phyloP scores from a whole-genome alignment of 2,888 invertebrate species.

The Trypoxylon attenuatum region DNA sequence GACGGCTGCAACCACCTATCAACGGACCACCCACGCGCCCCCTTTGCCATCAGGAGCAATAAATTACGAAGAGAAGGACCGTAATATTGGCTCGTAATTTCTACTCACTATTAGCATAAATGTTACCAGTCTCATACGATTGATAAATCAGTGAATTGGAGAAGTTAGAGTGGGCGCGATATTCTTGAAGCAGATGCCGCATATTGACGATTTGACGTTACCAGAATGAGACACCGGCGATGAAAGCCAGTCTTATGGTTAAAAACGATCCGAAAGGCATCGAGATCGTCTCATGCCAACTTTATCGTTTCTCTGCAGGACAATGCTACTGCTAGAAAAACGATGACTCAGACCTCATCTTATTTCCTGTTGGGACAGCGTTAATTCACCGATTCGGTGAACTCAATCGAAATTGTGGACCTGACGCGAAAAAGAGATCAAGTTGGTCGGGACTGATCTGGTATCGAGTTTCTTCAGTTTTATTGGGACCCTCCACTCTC shows the following conservation, averaged over 20 bases:
- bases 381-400: neutral
- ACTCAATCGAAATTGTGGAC: neutral
- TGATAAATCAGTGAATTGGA: slow-evolving; percentile 18
- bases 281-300: too few species aligned
- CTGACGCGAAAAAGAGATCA: slow-evolving; percentile 23
- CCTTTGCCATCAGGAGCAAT: neutral
- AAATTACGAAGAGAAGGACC: slow-evolving; percentile 5
- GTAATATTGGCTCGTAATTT: slow-evolving; percentile 6
- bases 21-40: slow-evolving; percentile 26
- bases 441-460: slow-evolving; percentile 7
- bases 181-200: too few species aligned
- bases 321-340: too few species aligned
- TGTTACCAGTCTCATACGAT: neutral
- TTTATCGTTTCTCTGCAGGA: too few species aligned
- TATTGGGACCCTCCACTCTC: neutral
- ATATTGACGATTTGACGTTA: too few species aligned
- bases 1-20: slow-evolving; percentile 4
- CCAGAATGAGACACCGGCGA: too few species aligned
- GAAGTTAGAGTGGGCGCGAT: too few species aligned
- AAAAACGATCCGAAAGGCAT: too few species aligned
- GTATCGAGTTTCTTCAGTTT: slow-evolving; percentile 15
- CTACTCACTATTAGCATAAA: neutral
- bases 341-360: slow-evolving; percentile 25
- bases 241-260: too few species aligned
- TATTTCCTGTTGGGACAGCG: neutral